These are phyloP conservation scores for Oreochromis aureus DNA, from an alignment of 2,113 vertebrate genomes.

Conservation along the genomic window DNA sequence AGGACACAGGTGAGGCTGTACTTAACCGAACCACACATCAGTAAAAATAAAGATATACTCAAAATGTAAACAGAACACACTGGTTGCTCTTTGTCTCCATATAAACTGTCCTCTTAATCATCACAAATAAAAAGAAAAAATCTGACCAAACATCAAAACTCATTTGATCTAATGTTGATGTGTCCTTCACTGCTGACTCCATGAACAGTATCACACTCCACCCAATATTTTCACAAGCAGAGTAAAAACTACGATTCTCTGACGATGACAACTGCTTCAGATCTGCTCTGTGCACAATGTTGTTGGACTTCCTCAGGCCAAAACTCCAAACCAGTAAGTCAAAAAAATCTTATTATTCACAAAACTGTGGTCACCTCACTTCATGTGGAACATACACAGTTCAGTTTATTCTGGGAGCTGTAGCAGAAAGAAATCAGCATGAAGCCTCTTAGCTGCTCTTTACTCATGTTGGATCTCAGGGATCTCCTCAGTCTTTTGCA, in stretches of 20 bases:
- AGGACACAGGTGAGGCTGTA: not conserved
- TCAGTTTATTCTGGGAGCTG: not conserved
- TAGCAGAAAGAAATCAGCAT: not conserved
- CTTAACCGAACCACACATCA: not conserved
- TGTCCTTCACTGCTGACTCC: not conserved
- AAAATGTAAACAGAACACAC: not conserved
- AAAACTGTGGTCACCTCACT: not conserved
- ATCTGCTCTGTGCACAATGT: not conserved
- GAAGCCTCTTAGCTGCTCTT: not conserved
- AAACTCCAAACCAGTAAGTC: not conserved
- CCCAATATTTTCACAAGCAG: not conserved
- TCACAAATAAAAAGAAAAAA: not conserved
- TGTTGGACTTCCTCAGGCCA: not conserved
- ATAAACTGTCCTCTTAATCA: not conserved
- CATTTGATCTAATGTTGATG: not conserved
- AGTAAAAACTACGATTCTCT: not conserved
- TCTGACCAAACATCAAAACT: not conserved
- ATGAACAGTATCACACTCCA: not conserved
- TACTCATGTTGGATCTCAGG: not conserved
- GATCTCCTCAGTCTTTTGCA: not conserved
- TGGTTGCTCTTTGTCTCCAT: not conserved
- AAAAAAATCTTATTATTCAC: not conserved
- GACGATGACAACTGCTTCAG: not conserved
- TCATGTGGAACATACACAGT: not conserved
- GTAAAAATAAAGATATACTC: not conserved